Evolutionary conservation across 2,113 vertebrate genomes (phyloP).

Genomic region (Polypterus bichir): DNA sequence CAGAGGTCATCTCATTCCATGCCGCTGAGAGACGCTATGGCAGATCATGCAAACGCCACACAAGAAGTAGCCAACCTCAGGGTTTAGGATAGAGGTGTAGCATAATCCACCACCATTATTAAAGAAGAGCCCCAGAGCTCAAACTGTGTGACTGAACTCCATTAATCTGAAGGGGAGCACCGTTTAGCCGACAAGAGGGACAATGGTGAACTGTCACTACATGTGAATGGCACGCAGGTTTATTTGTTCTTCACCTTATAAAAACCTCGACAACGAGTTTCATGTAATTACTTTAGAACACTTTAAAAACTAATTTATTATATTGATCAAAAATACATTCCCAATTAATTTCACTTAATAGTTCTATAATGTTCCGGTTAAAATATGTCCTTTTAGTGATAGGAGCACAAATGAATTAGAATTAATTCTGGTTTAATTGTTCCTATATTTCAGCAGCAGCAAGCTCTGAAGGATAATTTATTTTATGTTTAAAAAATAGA

Average conservation of each 20-base stretch:
- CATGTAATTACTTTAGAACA: constrained; percentile 40
- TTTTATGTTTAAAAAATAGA: constrained; percentile 50
- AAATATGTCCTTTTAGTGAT: constrained; percentile 67
- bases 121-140: no score
- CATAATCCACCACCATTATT: no score
- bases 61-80: no score
- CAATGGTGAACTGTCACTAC: no score
- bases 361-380: constrained; percentile 53
- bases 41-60: no score
- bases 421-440: constrained; percentile 85
- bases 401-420: constrained; percentile 68
- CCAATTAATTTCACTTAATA: constrained; percentile 64
- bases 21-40: no score
- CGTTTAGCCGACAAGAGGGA: no score
- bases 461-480: constrained; percentile 67
- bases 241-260: constrained; percentile 24
- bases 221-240: no score
- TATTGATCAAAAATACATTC: constrained; percentile 49
- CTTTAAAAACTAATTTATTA: constrained; percentile 57
- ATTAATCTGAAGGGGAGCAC: no score
- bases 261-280: constrained; percentile 33
- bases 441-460: constrained; percentile 68
- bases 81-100: no score
- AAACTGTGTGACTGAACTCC: no score
- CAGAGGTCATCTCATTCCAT: no score